phyloP scores from a whole-genome alignment of 2,113 vertebrate species.

The Colaptes auratus region DNA sequence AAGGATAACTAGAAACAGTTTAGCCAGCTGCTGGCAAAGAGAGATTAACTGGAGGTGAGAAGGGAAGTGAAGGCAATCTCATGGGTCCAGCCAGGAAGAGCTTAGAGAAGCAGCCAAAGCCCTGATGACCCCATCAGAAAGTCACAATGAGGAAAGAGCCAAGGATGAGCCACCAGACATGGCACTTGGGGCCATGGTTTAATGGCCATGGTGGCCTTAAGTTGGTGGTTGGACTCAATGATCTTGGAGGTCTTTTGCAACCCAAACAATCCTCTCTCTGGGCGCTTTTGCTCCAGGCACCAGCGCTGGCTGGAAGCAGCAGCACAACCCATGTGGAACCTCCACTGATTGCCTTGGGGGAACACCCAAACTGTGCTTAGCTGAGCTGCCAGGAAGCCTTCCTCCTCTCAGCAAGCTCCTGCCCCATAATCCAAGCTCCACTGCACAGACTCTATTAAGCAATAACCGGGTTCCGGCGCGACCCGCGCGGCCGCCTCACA shows the following conservation, averaged over 20 bases:
- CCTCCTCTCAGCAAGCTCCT: background rate
- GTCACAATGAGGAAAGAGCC: background rate
- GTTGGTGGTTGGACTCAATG: too few relatives aligned
- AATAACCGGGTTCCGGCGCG: background rate
- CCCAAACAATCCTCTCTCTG: too few relatives aligned
- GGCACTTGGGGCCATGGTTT: too few relatives aligned
- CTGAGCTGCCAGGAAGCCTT: background rate
- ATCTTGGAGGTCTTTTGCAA: too few relatives aligned
- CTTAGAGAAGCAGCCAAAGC: background rate
- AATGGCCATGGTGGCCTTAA: too few relatives aligned
- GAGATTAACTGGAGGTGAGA: background rate
- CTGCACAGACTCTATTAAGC: conserved; percentile 39
- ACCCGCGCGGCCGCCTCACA: conserved; percentile 1
- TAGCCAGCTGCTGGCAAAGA: background rate
- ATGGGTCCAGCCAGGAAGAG: background rate
- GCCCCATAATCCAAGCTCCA: conserved; percentile 16
- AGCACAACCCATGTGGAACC: rapidly evolving
- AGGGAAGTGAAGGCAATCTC: background rate
- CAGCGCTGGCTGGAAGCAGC: background rate
- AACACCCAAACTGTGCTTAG: background rate
- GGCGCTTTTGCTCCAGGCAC: background rate
- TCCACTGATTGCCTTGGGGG: background rate
- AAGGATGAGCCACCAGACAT: background rate
- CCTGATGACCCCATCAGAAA: background rate
- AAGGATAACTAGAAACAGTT: background rate